Evolutionary conservation across 53 echinoderm and acorn worm species (phyloP), one percentile per base, ranked within the genome.

Genomic region (Mesocentrotus franciscanus): DNA sequence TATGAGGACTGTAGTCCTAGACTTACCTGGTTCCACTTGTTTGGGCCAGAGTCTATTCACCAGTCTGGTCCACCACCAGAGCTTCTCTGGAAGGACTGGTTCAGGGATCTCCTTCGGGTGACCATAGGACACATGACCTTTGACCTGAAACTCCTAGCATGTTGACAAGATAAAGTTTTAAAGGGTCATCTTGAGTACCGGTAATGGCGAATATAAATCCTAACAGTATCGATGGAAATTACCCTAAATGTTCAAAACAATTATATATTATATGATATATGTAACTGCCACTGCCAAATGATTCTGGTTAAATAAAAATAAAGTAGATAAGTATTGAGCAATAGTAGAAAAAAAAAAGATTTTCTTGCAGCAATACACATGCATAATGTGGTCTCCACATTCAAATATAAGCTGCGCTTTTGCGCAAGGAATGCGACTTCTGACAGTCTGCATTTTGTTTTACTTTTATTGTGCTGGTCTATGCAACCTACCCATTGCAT

Each of bases 31-130:
- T 75, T 95, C 75, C 27, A 87, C 58, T 27, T 60, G 33, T 34
- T 91, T 90, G 56, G 91, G 91, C 95, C 90, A 90, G 10, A 90
- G 60, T 76, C 95, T 76, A 36, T 95, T 90, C 4, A 91, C 22
- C 1, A 95, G 75, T 71, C 95, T 95, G 55, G 71, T 71, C 70
- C 92, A 92, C 84, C 93, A 95, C 66, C 85, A 70, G 1, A 61
- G 85, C 56, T 34, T 56, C n/a, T 39, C 76, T 20, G 70, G 92
- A 68, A 70, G 2, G 22, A 87, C 90, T 30, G 55, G 85, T 93
- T 95, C 96, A 4, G 96, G 96, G 74, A 95, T 93, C 92, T 95
- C 96, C 56, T 92, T 93, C 10, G 93, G 96, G 36, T 89, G 93
- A 16, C 93, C 92, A 26, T 95, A 95, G 6, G 93, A 81, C 24